Base-by-base conservation (phyloP, 2,113 vertebrate genomes). In the Camelus dromedarius region DNA sequence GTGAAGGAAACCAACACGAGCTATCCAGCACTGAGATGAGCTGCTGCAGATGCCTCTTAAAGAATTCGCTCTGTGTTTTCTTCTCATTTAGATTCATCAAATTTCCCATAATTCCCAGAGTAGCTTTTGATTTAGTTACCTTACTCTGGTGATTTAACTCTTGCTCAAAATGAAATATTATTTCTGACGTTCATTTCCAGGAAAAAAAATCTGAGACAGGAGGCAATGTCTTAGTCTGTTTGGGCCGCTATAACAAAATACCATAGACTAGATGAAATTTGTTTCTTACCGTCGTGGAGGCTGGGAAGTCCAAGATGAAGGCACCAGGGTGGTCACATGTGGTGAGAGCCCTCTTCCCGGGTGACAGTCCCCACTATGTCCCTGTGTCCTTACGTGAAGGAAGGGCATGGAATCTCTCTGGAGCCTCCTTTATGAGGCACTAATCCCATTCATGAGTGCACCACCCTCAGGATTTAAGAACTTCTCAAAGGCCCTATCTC, bases 111-210 rank as follows among this genome's bases (percentile, higher is more conserved):
- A 89, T 97, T 97, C 79, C 22, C 92, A 72, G 56, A 89, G 76
- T 60, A 73, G 80, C 50, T 95, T 98, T 97, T 79, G 95, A 97
- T 96, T 97, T 97, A 73, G 89, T 96, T 91, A 96, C 85, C 76
- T 85, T 87, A 91, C 38, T n/a, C 52, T 92, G 86, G 77, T 50
- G 94, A 73, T 94, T 98, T 97, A 98, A 95, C 93, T 96, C 96
- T 93, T 97, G 42, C 62, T 95, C 82, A 97, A 96, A 98, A 95
- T 0, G 11, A 81, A 82, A 95, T 11, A 60, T 95, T 50, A 84
- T 95, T 97, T 97, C 81, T 85, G 90, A 91, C 94, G 87, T 96
- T 86, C 64, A 92, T 87, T 67, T 97, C 60, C 72, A 96, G 97
- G 32, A 18, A 48, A 32, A 70, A 95, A 89, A 77, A 19, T 22